Evolutionary conservation across 2,113 vertebrate species (phyloP).

Genomic region (Aspiorhynchus laticeps): DNA sequence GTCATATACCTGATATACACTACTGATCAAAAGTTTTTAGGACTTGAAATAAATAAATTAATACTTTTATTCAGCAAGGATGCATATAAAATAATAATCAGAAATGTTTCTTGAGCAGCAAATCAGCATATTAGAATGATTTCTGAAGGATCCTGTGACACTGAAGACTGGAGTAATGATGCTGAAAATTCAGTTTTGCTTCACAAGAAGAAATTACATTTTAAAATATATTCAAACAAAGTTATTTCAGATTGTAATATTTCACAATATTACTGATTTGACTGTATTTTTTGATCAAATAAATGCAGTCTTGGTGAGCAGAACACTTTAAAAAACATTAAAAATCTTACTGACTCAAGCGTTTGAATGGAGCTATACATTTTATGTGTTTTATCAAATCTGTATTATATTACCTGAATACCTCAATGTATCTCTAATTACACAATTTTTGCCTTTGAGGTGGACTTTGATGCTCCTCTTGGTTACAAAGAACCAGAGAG

Average conservation of each 20-base stretch:
- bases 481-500: constrained; percentile 98
- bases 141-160: not conserved
- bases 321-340: not conserved
- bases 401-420: not conserved
- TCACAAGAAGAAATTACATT: not conserved
- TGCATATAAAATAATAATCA: not conserved
- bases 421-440: not conserved
- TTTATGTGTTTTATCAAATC: not conserved
- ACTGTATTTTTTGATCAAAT: not conserved
- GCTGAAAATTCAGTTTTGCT: not conserved
- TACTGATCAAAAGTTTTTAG: not conserved
- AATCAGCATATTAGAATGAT: not conserved
- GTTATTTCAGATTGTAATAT: not conserved
- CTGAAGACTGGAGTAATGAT: not conserved
- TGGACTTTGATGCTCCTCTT: constrained; percentile 97
- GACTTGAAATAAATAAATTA: not conserved
- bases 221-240: not conserved
- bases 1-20: not conserved
- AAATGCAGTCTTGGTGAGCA: not conserved
- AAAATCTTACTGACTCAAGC: not conserved
- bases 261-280: not conserved
- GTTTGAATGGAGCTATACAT: not conserved
- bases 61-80: not conserved
- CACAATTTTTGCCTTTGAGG: constrained; percentile 70
- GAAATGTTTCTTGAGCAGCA: not conserved